A percentile compares a stretch with the other conserved stretches of the same genome.
Evolutionary conservation across 2,797 vertebrate species (phyloP).

Genomic region (Huso huso): DNA sequence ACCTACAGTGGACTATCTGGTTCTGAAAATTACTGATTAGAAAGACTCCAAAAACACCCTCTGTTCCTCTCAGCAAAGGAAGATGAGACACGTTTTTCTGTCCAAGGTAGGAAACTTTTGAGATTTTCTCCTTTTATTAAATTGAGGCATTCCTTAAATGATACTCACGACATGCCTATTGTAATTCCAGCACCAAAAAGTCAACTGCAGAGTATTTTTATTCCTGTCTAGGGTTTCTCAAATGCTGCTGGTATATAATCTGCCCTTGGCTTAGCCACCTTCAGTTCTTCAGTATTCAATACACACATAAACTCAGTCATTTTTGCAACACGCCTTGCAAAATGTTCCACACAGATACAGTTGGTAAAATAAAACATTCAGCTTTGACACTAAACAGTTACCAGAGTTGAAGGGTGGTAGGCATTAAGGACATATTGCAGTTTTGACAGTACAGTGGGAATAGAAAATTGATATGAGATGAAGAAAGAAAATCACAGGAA

Average conservation of each 20-base stretch:
- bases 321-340: slow-evolving; percentile 23
- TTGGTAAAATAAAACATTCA: slow-evolving; percentile 21
- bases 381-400: not conserved
- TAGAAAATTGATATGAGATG: not conserved
- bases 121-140: not conserved
- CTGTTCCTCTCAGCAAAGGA: not conserved
- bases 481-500: slow-evolving; percentile 18
- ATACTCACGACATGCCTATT: not conserved
- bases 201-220: not conserved
- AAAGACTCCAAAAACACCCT: not conserved
- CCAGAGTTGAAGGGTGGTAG: slow-evolving; percentile 20
- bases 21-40: too few species aligned
- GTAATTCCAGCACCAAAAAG: not conserved
- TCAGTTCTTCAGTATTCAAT: slow-evolving; percentile 28
- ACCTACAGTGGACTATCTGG: too few species aligned
- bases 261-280: slow-evolving; percentile 17
- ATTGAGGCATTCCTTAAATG: not conserved
- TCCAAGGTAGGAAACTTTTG: not conserved
- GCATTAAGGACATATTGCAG: slow-evolving; percentile 33
- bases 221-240: not conserved
- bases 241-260: slow-evolving; percentile 18
- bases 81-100: not conserved
- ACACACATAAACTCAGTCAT: slow-evolving; percentile 27
- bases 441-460: slow-evolving; percentile 30
- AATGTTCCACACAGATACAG: slow-evolving; percentile 18